Evolutionary conservation across 2,797 vertebrate species (phyloP).

Genomic region (Leptodactylus fallax): DNA sequence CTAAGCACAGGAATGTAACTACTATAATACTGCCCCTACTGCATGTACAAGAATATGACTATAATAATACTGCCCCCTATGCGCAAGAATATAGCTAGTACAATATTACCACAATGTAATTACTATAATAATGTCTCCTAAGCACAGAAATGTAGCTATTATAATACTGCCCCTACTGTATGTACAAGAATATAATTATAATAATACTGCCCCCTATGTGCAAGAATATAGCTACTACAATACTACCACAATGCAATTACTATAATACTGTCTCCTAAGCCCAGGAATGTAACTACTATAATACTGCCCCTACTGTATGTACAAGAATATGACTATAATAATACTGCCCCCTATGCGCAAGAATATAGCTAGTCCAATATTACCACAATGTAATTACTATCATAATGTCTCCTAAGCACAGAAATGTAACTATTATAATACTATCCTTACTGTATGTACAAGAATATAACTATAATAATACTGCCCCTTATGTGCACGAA

Average conservation of each 20-base stretch:
- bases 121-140: not conserved
- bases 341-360: not conserved
- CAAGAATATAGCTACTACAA: not conserved
- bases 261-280: too few relatives aligned
- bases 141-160: not conserved
- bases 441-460: not conserved
- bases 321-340: not conserved
- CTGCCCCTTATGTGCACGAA: not conserved
- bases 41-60: not conserved
- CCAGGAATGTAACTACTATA: conserved; percentile 4
- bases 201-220: not conserved
- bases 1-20: not conserved
- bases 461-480: conserved; percentile 4
- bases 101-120: not conserved
- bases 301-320: not conserved
- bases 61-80: not conserved
- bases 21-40: not conserved
- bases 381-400: not conserved
- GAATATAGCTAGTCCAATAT: not conserved
- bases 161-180: not conserved
- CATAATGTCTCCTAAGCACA: not conserved
- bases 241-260: too few relatives aligned
- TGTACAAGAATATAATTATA: too few relatives aligned
- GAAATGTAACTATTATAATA: not conserved
- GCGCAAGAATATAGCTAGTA: too few relatives aligned